These are phyloP conservation scores for Halichoerus grypus DNA, from an alignment of 2,113 vertebrate species.

Conservation along the genomic window DNA sequence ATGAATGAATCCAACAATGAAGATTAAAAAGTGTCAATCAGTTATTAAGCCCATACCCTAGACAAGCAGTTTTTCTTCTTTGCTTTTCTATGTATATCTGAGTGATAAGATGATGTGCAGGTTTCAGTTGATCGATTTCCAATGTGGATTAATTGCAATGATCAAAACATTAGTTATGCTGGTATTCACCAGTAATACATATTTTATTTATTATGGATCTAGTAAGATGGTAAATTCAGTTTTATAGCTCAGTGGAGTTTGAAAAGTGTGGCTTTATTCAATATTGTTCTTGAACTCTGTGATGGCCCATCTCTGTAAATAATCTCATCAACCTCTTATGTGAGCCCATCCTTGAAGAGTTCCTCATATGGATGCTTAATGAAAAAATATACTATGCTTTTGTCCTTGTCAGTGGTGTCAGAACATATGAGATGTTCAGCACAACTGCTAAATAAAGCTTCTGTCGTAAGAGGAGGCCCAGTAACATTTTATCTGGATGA, in stretches of 20 bases:
- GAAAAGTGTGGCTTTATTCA: constrained; percentile 64
- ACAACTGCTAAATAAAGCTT: constrained; percentile 71
- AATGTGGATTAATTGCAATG: constrained; percentile 53
- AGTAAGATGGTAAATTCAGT: constrained; percentile 55
- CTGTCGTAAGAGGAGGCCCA: neutral
- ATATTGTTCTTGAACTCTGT: constrained; percentile 76
- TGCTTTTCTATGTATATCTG: neutral
- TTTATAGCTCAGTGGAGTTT: constrained; percentile 71
- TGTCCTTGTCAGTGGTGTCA: constrained; percentile 82
- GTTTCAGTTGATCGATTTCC: constrained; percentile 28
- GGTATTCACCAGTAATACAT: constrained; percentile 1
- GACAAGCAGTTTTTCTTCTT: constrained; percentile 50
- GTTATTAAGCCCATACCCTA: neutral
- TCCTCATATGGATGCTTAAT: constrained; percentile 77
- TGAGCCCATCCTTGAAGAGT: constrained; percentile 84
- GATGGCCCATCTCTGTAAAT: constrained; percentile 78
- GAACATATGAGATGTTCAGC: constrained; percentile 67
- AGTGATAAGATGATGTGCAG: neutral
- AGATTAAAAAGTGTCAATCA: constrained; percentile 17
- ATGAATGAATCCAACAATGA: constrained; percentile 32
- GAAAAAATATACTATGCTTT: constrained; percentile 79
- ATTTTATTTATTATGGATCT: constrained; percentile 68
- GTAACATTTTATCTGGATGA: constrained; percentile 76
- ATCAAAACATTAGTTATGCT: constrained; percentile 29
- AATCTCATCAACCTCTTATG: constrained; percentile 78